Conservation (phyloP, 2,888 invertebrate species). For the Dorcus parallelipipedus region DNA sequence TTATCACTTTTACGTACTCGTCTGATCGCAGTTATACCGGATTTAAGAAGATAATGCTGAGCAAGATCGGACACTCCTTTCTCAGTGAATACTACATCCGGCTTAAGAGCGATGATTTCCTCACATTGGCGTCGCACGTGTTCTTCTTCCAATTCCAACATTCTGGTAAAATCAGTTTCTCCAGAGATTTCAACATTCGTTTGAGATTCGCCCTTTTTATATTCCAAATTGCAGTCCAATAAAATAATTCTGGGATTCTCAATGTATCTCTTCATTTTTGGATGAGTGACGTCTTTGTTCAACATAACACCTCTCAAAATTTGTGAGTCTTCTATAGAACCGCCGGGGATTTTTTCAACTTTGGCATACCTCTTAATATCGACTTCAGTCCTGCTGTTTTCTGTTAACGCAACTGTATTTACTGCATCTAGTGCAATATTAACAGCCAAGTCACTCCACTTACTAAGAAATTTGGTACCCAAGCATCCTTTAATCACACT, state of each 20-base stretch:
- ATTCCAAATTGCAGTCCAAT: conserved; percentile 94
- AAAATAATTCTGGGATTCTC: conserved; percentile 93
- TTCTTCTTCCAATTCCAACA: conserved; percentile 94
- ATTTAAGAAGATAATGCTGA: conserved; percentile 83
- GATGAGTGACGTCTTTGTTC: conserved; percentile 98
- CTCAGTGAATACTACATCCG: conserved; percentile 96
- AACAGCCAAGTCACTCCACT: conserved; percentile 94
- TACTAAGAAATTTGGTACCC: conserved; percentile 95
- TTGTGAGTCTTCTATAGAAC: conserved; percentile 88
- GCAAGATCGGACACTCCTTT: conserved; percentile 95
- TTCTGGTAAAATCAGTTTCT: conserved; percentile 92
- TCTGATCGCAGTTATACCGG: conserved; percentile 73
- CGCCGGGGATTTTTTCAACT: conserved; percentile 93
- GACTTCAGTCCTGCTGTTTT: conserved; percentile 88
- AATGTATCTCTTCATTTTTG: conserved; percentile 92
- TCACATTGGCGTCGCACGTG: conserved; percentile 86
- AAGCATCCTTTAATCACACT: conserved; percentile 90
- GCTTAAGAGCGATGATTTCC: conserved; percentile 91
- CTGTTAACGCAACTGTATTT: conserved; percentile 81
- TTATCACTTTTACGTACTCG: conserved; percentile 95
- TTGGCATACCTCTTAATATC: conserved; percentile 98
- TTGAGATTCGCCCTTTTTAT: conserved; percentile 98
- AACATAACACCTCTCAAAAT: conserved; percentile 95
- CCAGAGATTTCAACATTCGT: conserved; percentile 95
- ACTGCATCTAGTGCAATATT: conserved; percentile 95